Base-by-base conservation (phyloP, 1,140 invertebrate genomes). In the Ladona fulva region DNA sequence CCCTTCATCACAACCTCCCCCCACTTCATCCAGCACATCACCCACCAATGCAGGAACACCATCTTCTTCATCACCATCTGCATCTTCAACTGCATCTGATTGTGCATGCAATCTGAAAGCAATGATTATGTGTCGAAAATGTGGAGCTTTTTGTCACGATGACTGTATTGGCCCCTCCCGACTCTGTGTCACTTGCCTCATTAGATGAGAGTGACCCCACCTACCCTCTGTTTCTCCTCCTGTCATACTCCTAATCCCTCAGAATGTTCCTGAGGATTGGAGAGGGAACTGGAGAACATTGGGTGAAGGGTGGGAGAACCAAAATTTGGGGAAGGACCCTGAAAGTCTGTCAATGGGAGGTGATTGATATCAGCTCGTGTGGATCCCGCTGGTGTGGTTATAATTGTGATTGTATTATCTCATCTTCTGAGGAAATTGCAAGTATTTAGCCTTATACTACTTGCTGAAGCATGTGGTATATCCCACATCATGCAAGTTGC, bases 141-240 rank as follows among this genome's bases (percentile, higher is more conserved):
- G 97, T 87, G 96, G 97, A 76, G 95, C 95, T 24, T 99, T 97
- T 84, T 98, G 96, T 84, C 96, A 98, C 86, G 94, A 97, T 84
- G 96, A 97, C 85, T 99, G 97, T 85, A 97, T 98, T 82, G 93
- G 93, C 78, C 92, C 95, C 52, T 92, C 95, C 66, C 92, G 93
- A 85, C 89, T 98, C 74, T 98, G 97, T 86, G 92, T 96, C 82
- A 95, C 94, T 52, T 98, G 96, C 87, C 90, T 96, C 81, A 95
- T 97, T 83, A 90, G 90, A 87, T 92, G 52, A 66, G 52, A 66
- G 52, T 66, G 52, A 66, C 52, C 52, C 52, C 52, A 66, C 52
- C 52, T 66, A 22, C 52, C 52, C 52, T 66, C 52, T 66, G 52
- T 66, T 22, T 66, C 52, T 66, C 52, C 52, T 66, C 52, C 52